These are phyloP conservation scores for Hippotragus niger DNA, from an alignment of 2,113 vertebrate species.

Conservation along the genomic window DNA sequence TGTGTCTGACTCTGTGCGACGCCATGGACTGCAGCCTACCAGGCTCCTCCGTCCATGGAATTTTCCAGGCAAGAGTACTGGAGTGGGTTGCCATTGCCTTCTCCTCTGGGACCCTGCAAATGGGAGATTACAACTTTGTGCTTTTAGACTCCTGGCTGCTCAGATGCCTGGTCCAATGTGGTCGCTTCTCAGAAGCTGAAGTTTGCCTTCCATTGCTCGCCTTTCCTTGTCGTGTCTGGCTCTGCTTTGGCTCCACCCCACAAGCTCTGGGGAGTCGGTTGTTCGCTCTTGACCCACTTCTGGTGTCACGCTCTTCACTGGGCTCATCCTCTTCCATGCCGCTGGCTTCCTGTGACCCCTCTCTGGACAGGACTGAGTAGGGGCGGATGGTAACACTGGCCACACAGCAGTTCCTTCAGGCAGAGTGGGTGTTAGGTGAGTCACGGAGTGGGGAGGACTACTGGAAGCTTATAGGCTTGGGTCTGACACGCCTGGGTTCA, in stretches of 20 bases:
- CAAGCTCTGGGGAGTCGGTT: neutral
- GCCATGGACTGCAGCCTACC: too few species aligned
- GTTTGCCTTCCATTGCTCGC: neutral
- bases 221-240: neutral
- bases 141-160: neutral
- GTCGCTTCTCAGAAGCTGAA: neutral
- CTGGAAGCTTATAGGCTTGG: neutral
- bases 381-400: neutral
- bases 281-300: neutral
- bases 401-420: neutral
- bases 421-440: neutral
- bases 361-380: neutral
- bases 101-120: neutral
- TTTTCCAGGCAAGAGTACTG: too few species aligned
- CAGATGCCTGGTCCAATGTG: neutral
- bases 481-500: neutral
- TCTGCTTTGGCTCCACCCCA: neutral
- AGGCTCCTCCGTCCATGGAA: too few species aligned
- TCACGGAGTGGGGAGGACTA: neutral
- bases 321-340: neutral
- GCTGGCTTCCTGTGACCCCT: neutral
- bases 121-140: neutral
- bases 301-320: neutral
- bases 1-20: too few species aligned
- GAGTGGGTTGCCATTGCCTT: too few species aligned